Evolutionary conservation across 64 coral and sea anemone genomes (phyloP).

Genomic region (Hydrozoanthus tunicans): DNA sequence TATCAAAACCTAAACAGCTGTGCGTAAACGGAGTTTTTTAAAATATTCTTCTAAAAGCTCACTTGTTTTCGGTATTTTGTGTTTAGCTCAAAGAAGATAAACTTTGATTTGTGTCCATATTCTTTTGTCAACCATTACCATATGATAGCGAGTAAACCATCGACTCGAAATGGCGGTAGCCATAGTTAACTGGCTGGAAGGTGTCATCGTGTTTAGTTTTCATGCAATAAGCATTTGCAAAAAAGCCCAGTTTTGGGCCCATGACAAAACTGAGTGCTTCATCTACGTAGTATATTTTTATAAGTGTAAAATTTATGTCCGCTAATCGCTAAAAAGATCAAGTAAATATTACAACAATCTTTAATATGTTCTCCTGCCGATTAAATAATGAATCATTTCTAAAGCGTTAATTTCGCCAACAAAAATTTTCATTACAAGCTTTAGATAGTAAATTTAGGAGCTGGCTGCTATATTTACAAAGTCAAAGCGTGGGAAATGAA

Average conservation of each 20-base stretch:
- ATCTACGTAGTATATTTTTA: slow-evolving; percentile 12
- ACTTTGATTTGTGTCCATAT: not conserved
- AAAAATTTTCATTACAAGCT: not conserved
- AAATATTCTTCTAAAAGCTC: not conserved
- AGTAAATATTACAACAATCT: slow-evolving; percentile 44
- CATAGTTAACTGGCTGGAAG: slow-evolving; percentile 13
- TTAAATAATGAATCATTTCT: slow-evolving; percentile 36
- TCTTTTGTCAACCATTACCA: not conserved
- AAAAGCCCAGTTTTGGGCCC: not conserved
- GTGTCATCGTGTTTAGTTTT: slow-evolving; percentile 25
- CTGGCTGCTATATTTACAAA: not conserved
- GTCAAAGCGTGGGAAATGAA: not conserved
- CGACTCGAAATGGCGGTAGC: not conserved
- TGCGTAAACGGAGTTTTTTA: not conserved
- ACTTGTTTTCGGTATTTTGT: not conserved
- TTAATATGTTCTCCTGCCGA: slow-evolving; percentile 31
- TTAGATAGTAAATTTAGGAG: not conserved
- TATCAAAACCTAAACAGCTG: too few relatives aligned
- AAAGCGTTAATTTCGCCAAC: slow-evolving; percentile 11
- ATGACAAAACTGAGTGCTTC: slow-evolving; percentile 29
- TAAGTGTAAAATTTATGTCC: slow-evolving; percentile 36
- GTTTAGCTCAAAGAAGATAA: not conserved
- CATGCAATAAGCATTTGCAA: slow-evolving; percentile 15
- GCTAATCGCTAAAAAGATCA: slow-evolving; percentile 46
- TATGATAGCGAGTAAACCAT: not conserved